Conservation (phyloP, 2,113 vertebrate species). For the Datnioides undecimradiatus region DNA sequence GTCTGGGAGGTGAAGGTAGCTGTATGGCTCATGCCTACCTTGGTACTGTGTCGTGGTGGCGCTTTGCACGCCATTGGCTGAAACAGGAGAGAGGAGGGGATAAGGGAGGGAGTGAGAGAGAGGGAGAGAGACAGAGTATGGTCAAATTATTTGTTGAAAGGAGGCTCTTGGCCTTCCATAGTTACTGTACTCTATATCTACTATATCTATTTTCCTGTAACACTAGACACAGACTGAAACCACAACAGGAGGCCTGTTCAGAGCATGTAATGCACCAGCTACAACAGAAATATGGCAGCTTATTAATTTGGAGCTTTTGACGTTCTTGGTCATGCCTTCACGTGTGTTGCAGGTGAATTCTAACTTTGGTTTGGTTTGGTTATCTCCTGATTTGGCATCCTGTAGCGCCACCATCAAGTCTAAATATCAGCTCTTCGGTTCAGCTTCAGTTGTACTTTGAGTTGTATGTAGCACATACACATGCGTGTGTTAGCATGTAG, state of each 20-base stretch:
- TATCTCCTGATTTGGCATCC: too few species aligned
- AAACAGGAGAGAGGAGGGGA: constrained; percentile 55
- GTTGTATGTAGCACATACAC: neutral
- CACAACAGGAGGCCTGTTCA: constrained; percentile 73
- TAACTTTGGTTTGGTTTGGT: too few species aligned
- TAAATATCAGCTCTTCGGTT: too few species aligned
- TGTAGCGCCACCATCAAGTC: too few species aligned
- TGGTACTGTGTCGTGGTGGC: constrained; percentile 37
- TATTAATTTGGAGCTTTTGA: constrained; percentile 13
- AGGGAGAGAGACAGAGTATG: constrained; percentile 49
- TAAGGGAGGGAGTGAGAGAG: constrained; percentile 25
- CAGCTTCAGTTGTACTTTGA: neutral
- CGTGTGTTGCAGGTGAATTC: neutral
- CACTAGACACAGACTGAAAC: constrained; percentile 67
- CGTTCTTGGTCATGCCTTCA: neutral
- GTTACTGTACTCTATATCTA: constrained; percentile 74
- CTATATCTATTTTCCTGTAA: constrained; percentile 83
- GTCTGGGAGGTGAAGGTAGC: neutral
- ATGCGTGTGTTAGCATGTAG: neutral
- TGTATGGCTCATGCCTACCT: constrained; percentile 68
- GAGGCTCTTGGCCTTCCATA: constrained; percentile 76
- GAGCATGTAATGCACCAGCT: constrained; percentile 21
- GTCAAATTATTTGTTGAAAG: constrained; percentile 82
- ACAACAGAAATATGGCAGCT: constrained; percentile 33
- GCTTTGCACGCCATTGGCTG: constrained; percentile 63